Evolutionary conservation across 92 coral and sea anemone species (phyloP).

Genomic region (Zoanthus solanderi): DNA sequence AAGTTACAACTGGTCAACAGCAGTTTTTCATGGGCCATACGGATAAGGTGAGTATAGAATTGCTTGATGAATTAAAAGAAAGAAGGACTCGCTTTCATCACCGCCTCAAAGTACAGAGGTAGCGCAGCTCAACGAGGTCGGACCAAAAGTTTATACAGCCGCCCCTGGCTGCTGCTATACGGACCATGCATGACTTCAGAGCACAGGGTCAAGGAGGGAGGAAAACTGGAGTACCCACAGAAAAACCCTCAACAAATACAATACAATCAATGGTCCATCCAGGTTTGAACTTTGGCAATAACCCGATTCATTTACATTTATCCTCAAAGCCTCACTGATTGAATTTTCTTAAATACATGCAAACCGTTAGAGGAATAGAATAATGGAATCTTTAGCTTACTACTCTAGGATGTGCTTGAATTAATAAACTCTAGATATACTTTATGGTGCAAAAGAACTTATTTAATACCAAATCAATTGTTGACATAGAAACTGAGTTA

Average conservation of each 20-base stretch:
- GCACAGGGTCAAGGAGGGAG: too few relatives aligned
- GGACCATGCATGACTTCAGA: too few relatives aligned
- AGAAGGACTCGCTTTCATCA: too few relatives aligned
- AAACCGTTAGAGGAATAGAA: background rate
- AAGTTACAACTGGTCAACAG: constrained; percentile 88
- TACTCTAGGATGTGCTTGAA: background rate
- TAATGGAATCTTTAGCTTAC: background rate
- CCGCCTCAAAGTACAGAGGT: too few relatives aligned
- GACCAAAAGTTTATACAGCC: too few relatives aligned
- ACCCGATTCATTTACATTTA: too few relatives aligned
- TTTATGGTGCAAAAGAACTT: background rate
- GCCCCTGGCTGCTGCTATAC: too few relatives aligned
- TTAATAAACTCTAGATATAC: background rate
- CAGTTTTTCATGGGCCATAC: constrained; percentile 97
- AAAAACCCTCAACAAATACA: background rate
- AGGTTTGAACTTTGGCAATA: too few relatives aligned
- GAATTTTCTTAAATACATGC: background rate
- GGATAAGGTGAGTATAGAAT: constrained; percentile 61
- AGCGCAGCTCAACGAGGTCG: too few relatives aligned
- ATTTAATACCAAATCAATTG: background rate
- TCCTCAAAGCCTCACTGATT: background rate
- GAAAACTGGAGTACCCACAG: too few relatives aligned
- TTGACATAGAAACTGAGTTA: too few relatives aligned
- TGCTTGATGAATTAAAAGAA: background rate
- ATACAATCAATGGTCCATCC: too few relatives aligned